phyloP scores from a whole-genome alignment of 2,888 invertebrate genomes.

The Xiphydria camelus region DNA sequence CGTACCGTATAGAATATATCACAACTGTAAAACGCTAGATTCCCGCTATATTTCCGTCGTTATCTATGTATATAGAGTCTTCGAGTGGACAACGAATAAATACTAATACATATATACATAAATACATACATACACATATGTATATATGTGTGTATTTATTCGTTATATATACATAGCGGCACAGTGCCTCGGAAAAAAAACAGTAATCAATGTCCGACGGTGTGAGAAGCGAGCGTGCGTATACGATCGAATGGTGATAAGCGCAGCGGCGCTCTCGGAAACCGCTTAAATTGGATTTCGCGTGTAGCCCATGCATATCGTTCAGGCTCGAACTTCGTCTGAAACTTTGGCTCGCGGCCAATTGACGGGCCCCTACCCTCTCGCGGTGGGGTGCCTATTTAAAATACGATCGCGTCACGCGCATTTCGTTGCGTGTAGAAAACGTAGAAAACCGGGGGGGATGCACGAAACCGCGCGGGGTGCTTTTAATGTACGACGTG shows the following conservation, averaged over 20 bases:
- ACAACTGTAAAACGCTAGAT: conserved; percentile 40
- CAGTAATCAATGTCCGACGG: no score
- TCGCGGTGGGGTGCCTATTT: not conserved
- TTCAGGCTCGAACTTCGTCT: no score
- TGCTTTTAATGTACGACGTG: not conserved
- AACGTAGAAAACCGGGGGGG: not conserved
- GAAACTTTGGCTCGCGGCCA: conserved; percentile 31
- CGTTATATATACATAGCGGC: not conserved
- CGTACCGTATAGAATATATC: conserved; percentile 22
- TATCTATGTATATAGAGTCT: conserved; percentile 22
- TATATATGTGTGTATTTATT: no score
- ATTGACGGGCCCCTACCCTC: conserved; percentile 24
- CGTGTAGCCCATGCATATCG: no score
- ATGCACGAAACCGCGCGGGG: not conserved
- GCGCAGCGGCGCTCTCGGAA: no score
- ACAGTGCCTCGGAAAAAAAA: no score
- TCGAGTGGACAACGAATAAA: conserved; percentile 38
- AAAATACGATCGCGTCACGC: conserved; percentile 1
- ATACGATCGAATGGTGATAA: conserved; percentile 4
- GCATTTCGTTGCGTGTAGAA: not conserved
- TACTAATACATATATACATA: no score
- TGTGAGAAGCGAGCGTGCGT: no score
- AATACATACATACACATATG: no score
- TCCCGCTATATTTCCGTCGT: no score
- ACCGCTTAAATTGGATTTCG: not conserved